Conservation (phyloP, 2,113 vertebrate species). For the Toxotes jaculatrix region DNA sequence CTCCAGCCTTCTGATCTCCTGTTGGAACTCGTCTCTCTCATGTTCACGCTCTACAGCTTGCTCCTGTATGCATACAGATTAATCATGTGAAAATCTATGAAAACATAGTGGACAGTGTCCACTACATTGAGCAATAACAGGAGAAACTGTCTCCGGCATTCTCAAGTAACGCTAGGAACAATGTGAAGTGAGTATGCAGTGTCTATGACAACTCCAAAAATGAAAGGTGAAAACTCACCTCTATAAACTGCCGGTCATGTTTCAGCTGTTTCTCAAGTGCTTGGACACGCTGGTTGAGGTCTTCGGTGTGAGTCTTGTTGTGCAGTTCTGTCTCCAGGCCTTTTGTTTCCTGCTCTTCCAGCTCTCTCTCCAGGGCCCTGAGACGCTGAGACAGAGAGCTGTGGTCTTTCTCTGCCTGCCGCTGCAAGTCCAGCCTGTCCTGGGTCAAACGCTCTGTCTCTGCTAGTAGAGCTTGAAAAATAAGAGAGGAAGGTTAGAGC, state of each 20-base stretch:
- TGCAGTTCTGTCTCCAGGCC: conserved; percentile 83
- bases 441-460: conserved; percentile 88
- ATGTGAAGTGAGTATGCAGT: not conserved
- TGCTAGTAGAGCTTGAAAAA: conserved; percentile 85
- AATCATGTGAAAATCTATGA: not conserved
- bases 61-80: conserved; percentile 81
- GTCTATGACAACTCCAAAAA: not conserved
- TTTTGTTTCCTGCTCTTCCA: conserved; percentile 90
- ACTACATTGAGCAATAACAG: conserved; percentile 2
- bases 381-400: conserved; percentile 86
- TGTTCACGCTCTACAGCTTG: conserved; percentile 96
- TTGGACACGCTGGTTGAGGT: conserved; percentile 89
- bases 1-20: conserved; percentile 93
- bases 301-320: conserved; percentile 84
- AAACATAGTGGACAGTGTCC: not conserved
- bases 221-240: conserved; percentile 81
- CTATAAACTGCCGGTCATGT: conserved; percentile 94
- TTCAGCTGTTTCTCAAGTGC: conserved; percentile 95
- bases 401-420: conserved; percentile 92
- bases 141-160: not conserved
- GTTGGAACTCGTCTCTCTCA: conserved; percentile 96
- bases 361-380: conserved; percentile 87
- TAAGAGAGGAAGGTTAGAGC: not conserved
- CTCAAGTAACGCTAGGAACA: not conserved
- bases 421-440: conserved; percentile 90